phyloP scores from a whole-genome alignment of 1,140 invertebrate genomes.

The Drepana arcuata region DNA sequence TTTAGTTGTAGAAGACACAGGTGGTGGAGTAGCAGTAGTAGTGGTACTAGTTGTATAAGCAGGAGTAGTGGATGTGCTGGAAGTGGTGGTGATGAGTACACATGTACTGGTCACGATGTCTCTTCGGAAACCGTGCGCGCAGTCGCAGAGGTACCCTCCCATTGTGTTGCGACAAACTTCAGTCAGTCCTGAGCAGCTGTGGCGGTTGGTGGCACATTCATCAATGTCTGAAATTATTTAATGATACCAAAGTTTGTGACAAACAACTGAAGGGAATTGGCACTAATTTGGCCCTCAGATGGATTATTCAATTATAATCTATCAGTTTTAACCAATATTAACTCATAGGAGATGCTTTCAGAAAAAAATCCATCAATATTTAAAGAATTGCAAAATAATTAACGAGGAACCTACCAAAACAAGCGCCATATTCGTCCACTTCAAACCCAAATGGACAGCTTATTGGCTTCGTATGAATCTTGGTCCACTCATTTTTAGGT shows the following conservation, averaged over 20 bases:
- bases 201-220: slow-evolving; percentile 87
- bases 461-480: slow-evolving; percentile 30
- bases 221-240: slow-evolving; percentile 82
- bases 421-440: slow-evolving; percentile 52
- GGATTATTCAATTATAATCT: too few species aligned
- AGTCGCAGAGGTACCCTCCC: slow-evolving; percentile 67
- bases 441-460: slow-evolving; percentile 72
- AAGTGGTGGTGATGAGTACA: slow-evolving; percentile 18
- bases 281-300: too few species aligned
- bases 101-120: slow-evolving; percentile 38
- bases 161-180: slow-evolving; percentile 88
- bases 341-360: too few species aligned
- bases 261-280: not conserved
- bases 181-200: slow-evolving; percentile 84
- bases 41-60: slow-evolving; percentile 2
- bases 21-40: slow-evolving; percentile 13
- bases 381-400: not conserved
- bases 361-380: too few species aligned
- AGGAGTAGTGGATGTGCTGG: slow-evolving; percentile 14
- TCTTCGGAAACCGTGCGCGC: slow-evolving; percentile 44
- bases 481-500: slow-evolving; percentile 51
- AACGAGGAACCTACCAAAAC: slow-evolving; percentile 40
- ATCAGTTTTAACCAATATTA: too few species aligned
- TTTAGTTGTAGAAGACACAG: slow-evolving; percentile 12
- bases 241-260: not conserved